Evolutionary conservation across 2,797 vertebrate species (phyloP).

Genomic region (Hippoglossus hippoglossus): DNA sequence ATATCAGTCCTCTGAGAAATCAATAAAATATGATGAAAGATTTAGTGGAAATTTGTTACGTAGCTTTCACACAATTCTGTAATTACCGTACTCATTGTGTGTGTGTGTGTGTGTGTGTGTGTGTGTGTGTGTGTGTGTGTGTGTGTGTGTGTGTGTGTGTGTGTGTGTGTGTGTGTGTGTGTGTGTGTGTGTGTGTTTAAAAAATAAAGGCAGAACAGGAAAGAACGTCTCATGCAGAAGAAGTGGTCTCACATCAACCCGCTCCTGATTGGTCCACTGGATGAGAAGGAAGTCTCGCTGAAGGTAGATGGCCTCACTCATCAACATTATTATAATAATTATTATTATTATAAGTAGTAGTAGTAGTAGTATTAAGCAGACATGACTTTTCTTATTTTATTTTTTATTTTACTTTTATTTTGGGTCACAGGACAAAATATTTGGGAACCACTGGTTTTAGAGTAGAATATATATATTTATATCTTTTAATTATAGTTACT

Average conservation of each 20-base stretch:
- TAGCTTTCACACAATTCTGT: no score
- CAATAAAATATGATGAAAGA: no score
- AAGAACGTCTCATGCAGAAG: slow-evolving; percentile 87
- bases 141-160: not conserved
- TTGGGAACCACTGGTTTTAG: not conserved
- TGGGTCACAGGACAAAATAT: not conserved
- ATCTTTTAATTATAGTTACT: no score
- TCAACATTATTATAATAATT: not conserved
- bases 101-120: slow-evolving; percentile 10
- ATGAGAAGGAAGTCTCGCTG: slow-evolving; percentile 90
- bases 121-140: slow-evolving; percentile 4
- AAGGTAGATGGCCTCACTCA: slow-evolving; percentile 83
- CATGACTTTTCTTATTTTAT: not conserved
- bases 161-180: slow-evolving; percentile 20
- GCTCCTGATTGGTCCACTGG: slow-evolving; percentile 89
- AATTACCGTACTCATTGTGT: not conserved
- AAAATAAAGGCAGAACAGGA: slow-evolving; percentile 89
- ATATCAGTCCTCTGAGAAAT: no score
- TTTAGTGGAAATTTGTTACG: no score
- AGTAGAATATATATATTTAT: no score
- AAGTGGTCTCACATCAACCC: slow-evolving; percentile 93
- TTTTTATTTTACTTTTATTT: no score
- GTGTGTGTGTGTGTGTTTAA: slow-evolving; percentile 13
- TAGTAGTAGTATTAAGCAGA: no score
- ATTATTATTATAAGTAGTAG: no score